phyloP scores from a whole-genome alignment of 1,140 invertebrate genomes.

The Bombus consobrinus region DNA sequence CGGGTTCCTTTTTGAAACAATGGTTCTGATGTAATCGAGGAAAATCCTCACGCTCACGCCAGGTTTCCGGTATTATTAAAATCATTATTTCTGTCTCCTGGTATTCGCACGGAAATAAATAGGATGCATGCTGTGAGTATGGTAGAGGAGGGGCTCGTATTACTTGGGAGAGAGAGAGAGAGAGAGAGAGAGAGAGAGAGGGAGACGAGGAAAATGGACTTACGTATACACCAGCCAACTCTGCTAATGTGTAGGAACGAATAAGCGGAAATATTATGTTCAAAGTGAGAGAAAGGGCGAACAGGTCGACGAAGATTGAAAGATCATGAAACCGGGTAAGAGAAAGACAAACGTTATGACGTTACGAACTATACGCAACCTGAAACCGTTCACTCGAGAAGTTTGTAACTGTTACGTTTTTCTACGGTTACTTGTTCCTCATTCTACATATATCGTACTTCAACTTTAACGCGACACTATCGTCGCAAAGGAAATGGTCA shows the following conservation, averaged over 20 bases:
- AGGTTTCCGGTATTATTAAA: slow-evolving; percentile 60
- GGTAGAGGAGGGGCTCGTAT: slow-evolving; percentile 37
- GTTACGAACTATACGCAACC: slow-evolving; percentile 54
- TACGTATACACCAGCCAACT: slow-evolving; percentile 13
- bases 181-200: background rate
- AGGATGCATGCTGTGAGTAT: slow-evolving; percentile 29
- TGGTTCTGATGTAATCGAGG: slow-evolving; percentile 42
- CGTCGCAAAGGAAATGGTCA: background rate
- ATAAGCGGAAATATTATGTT: slow-evolving; percentile 67
- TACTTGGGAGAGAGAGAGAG: slow-evolving; percentile 53
- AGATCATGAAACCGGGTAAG: slow-evolving; percentile 2
- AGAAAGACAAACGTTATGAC: slow-evolving; percentile 50
- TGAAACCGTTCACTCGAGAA: background rate
- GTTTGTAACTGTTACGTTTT: background rate
- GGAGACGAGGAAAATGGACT: slow-evolving; percentile 61
- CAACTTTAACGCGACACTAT: background rate
- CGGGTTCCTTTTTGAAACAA: slow-evolving; percentile 38
- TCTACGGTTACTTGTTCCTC: background rate
- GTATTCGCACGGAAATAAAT: slow-evolving; percentile 67
- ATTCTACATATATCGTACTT: background rate
- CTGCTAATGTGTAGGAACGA: slow-evolving; percentile 59
- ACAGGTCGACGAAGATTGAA: slow-evolving; percentile 7
- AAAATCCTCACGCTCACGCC: slow-evolving; percentile 23
- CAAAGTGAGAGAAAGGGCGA: slow-evolving; percentile 32
- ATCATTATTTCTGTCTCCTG: slow-evolving; percentile 61